These are phyloP conservation scores for Eucidaris tribuloides DNA, from an alignment of 35 echinoderm and acorn worm species.

Conservation along the genomic window DNA sequence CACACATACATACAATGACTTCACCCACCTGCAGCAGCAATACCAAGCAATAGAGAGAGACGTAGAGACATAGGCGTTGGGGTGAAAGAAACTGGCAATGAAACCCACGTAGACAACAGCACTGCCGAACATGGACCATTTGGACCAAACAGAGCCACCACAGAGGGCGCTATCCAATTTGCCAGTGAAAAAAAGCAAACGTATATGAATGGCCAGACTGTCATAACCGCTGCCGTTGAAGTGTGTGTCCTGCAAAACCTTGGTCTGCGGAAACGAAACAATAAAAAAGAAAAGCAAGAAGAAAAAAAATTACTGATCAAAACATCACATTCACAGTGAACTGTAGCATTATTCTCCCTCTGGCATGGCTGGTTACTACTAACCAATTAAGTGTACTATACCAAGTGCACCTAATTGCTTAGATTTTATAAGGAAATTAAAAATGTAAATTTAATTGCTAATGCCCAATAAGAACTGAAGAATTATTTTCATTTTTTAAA, in stretches of 20 bases:
- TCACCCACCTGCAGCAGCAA: slow-evolving; percentile 77
- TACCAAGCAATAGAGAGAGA: slow-evolving; percentile 65
- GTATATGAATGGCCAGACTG: slow-evolving; percentile 84
- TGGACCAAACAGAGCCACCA: slow-evolving; percentile 70
- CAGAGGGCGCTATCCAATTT: slow-evolving; percentile 88
- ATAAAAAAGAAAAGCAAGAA: slow-evolving; percentile 48
- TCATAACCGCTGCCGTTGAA: slow-evolving; percentile 64
- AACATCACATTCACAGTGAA: not conserved
- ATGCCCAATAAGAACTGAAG: too few relatives aligned
- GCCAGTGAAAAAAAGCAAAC: slow-evolving; percentile 66
- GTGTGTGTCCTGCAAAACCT: not conserved
- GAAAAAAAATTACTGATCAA: not conserved
- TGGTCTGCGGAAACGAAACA: slow-evolving; percentile 19
- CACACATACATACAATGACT: too few relatives aligned
- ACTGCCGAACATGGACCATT: slow-evolving; percentile 62
- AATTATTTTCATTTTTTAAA: too few relatives aligned
- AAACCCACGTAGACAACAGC: slow-evolving; percentile 66
- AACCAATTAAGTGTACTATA: not conserved
- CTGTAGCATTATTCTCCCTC: not conserved
- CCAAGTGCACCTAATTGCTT: not conserved
- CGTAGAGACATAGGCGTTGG: slow-evolving; percentile 52
- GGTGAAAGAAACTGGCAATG: slow-evolving; percentile 68
- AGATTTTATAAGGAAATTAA: not conserved
- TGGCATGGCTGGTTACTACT: not conserved
- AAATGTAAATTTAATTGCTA: too few relatives aligned